Base-by-base conservation (phyloP, 2,113 vertebrate species). In the Columbina picui region DNA sequence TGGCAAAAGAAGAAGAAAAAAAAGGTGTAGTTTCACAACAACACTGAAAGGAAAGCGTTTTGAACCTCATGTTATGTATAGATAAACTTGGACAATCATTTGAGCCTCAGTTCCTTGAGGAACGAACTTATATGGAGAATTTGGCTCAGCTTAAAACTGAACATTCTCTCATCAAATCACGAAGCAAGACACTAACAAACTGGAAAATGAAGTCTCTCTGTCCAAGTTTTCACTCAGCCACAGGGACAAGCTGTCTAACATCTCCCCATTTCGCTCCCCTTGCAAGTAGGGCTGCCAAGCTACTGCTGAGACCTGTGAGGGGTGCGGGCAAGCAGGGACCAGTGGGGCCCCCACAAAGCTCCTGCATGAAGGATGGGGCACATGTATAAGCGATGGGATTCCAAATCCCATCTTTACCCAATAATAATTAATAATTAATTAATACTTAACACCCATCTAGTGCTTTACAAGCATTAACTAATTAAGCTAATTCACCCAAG, bases 401-500 rank as follows among this genome's bases (percentile, higher is more conserved):
- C 93, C 82, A 95, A 95, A 94, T 95, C 94, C 84, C 89, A 93
- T 96, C 94, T 93, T 96, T 97, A 95, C 85, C 89, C 79, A 94
- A 93, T 96, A 96, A 95, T 94, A 95, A 95, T 97, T 97, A 96
- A 96, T 95, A 96, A 96, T 96, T 95, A 96, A 96, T 91, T 94
- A 93, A 96, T 94, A 90, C 89, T 96, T 96, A 96, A 96, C 87
- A 94, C 75, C 71, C 91, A 88, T 94, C 86, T 92, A 96, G 92
- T 92, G 92, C 94, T 96, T 97, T 97, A 96, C 79, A 96, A 95
- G 96, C 92, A 97, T 97, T 96, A 97, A 94, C 94, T 97, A 97
- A 97, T 97, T 97, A 96, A 96, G 96, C 90, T 94, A 97, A 96
- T 97, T 97, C 96, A 97, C 96, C 85, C 88, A 96, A 95, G 96